Base-by-base conservation (phyloP, 2,888 invertebrate genomes). In the Busseola fusca region DNA sequence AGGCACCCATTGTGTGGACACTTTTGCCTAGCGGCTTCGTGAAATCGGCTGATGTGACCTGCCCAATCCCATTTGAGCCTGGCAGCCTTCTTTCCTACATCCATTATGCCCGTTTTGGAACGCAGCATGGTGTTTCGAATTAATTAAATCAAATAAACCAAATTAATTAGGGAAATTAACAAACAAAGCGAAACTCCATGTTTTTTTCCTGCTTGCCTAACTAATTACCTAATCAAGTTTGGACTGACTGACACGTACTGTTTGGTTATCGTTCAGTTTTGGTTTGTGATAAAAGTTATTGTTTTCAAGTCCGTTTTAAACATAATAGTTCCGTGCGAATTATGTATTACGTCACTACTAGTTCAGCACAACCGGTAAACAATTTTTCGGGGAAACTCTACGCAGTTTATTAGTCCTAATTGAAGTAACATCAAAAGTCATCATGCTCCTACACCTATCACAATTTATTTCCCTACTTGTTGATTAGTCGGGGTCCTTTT, bases 291-390 rank as follows among this genome's bases (percentile, higher is more conserved):
- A 52, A 34, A n/a, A 58, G 12, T 10, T 50, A 64, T 59, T 25
- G 27, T 64, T 74, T 56, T 57, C 34, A 18, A 18, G 48, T 21
- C 27, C 27, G 18, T 10, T 48, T 42, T 30, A n/a, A 27, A 45
- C 72, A 58, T 72, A 72, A 54, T 27, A 59, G 37, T 62, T 73
- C 5, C 30, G 37, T 56, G 21, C 54, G 21, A 37, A 42, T 42
- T 42, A 42, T 40, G 18, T 42, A 42, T n/a, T 59, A 72, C 27
- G 52, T 42, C 42, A 72, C 16, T 3, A 21, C 6, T 34, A 42
- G 16, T 34, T 59, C 10, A 25, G 6, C 42, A 45, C 10, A 3
- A 30, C 21, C 7, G 12, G 3, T 52, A 34, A 68, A 18, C 70
- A 21, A 12, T 14, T 52, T n/a, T 25, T 42, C 21, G 37, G 12